A percentile compares a stretch with the other conserved stretches of the same genome.
Conservation (phyloP, 2,888 invertebrate genomes). For the Conomelus anceps region DNA sequence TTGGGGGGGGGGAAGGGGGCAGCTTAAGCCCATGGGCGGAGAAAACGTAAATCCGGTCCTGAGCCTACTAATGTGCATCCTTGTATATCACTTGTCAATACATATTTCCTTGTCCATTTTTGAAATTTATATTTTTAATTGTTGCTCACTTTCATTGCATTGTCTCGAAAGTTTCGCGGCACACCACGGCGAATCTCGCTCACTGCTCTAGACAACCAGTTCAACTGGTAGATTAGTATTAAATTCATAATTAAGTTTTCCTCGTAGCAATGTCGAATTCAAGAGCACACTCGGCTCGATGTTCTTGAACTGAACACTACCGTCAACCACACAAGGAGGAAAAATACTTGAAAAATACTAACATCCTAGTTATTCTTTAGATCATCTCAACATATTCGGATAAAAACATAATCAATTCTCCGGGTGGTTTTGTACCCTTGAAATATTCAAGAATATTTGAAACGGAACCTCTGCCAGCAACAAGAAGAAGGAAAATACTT, state of each 20-base stretch:
- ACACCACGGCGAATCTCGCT: neutral
- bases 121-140: too few relatives aligned
- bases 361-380: neutral
- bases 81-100: too few relatives aligned
- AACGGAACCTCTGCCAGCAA: neutral
- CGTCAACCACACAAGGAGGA: neutral
- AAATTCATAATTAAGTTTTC: neutral
- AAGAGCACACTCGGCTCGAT: neutral
- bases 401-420: neutral
- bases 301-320: neutral
- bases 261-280: neutral
- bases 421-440: neutral
- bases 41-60: too few relatives aligned
- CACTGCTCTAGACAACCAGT: neutral
- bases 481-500: neutral
- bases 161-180: too few relatives aligned
- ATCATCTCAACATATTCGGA: too few relatives aligned
- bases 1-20: too few relatives aligned
- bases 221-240: neutral
- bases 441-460: neutral
- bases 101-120: too few relatives aligned
- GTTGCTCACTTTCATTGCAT: too few relatives aligned
- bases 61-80: too few relatives aligned
- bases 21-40: too few relatives aligned
- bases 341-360: neutral